Percentiles rank a stretch among this genome's conserved stretches.
phyloP scores from a whole-genome alignment of 2,888 invertebrate genomes.

The Euzophera pinguis region DNA sequence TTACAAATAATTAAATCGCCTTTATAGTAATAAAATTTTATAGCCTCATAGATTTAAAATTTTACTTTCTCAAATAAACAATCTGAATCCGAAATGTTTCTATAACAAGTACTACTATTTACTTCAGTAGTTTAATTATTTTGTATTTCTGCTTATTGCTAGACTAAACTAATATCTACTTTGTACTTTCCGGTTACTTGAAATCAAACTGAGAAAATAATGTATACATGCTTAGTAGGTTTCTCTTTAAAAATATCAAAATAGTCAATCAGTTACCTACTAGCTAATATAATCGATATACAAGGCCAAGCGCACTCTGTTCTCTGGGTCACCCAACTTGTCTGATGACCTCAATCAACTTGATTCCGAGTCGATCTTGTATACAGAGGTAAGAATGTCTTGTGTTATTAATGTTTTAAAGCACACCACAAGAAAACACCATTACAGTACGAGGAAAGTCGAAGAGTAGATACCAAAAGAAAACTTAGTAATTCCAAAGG shows the following conservation, averaged over 20 bases:
- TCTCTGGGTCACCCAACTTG: slow-evolving; percentile 66
- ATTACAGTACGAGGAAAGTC: neutral
- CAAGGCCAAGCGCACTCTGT: slow-evolving; percentile 57
- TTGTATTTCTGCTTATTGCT: neutral
- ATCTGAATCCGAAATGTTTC: no score
- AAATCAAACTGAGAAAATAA: slow-evolving; percentile 15
- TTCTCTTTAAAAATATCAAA: neutral
- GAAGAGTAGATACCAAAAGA: no score
- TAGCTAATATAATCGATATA: slow-evolving; percentile 48
- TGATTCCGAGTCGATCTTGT: slow-evolving; percentile 44
- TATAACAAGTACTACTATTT: no score
- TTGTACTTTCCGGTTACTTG: slow-evolving; percentile 57
- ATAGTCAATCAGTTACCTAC: slow-evolving; percentile 22
- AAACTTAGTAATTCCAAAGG: neutral
- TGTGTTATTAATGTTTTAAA: no score
- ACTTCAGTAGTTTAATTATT: neutral
- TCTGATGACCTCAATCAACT: slow-evolving; percentile 66
- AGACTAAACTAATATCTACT: slow-evolving; percentile 29
- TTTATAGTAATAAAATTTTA: neutral
- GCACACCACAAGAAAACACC: neutral
- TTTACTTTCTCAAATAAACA: neutral
- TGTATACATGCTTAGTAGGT: slow-evolving; percentile 8
- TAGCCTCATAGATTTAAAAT: neutral
- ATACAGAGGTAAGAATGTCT: no score
- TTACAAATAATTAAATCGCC: neutral